A percentile compares a stretch with the other conserved stretches of the same genome.
Conservation (phyloP, 2,113 vertebrate species). For the Rhea americana region DNA sequence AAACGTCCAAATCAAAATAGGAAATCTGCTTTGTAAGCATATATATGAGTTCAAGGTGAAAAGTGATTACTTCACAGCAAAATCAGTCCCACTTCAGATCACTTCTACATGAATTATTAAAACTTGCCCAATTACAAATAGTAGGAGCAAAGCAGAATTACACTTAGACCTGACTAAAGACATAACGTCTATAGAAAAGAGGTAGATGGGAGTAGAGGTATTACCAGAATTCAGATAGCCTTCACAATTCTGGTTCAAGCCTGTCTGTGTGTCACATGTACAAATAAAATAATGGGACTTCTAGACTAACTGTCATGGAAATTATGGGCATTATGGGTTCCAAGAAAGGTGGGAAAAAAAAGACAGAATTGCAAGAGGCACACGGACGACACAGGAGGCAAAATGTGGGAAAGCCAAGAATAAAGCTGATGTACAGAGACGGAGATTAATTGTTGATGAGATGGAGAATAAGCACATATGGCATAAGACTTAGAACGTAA, state of each 20-base stretch:
- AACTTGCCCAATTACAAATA: neutral
- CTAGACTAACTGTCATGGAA: neutral
- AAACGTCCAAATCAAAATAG: neutral
- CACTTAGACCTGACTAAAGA: neutral
- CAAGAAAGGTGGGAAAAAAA: neutral
- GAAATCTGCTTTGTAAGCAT: neutral
- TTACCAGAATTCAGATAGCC: neutral
- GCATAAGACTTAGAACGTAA: rapidly evolving
- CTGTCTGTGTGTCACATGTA: neutral
- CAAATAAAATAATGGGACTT: neutral
- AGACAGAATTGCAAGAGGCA: neutral
- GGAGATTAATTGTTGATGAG: neutral
- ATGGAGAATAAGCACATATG: neutral
- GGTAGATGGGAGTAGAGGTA: neutral
- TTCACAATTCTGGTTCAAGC: neutral
- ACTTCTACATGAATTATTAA: conserved; percentile 2
- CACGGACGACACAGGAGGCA: neutral
- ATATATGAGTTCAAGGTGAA: neutral
- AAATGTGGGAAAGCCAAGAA: neutral
- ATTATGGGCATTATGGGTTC: neutral
- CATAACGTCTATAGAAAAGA: neutral
- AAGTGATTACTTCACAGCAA: neutral
- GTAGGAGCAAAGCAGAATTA: neutral
- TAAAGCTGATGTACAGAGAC: neutral
- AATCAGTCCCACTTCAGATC: neutral